These are phyloP conservation scores for Chrysodeixis includens DNA, from an alignment of 2,888 invertebrate species.

Conservation along the genomic window DNA sequence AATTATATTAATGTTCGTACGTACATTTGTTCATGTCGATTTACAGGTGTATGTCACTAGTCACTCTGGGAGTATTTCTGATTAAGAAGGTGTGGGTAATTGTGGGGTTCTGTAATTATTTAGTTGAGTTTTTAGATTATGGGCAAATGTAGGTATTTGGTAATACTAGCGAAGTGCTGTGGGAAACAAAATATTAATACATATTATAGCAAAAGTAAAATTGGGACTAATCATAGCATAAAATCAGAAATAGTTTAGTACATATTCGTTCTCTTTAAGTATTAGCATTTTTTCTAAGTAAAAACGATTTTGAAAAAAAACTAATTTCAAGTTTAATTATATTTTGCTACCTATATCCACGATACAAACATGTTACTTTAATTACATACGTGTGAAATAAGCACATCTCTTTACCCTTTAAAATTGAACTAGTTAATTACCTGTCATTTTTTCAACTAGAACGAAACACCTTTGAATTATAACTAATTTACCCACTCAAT, in stretches of 20 bases:
- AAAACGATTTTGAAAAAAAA: no score
- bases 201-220: no score
- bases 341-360: no score
- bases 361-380: no score
- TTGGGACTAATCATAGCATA: no score
- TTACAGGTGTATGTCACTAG: slow-evolving; percentile 50
- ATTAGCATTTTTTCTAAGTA: no score
- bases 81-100: neutral
- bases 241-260: no score
- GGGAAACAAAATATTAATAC: no score
- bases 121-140: neutral
- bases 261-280: no score
- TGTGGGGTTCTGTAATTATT: slow-evolving; percentile 19
- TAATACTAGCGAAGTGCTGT: no score
- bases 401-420: neutral
- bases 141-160: no score
- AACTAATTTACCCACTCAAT: neutral
- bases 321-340: no score
- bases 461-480: neutral
- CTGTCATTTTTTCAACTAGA: neutral
- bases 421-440: neutral
- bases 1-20: slow-evolving; percentile 73
- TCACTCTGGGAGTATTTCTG: slow-evolving; percentile 24
- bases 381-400: neutral
- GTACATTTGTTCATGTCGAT: slow-evolving; percentile 66